These are phyloP conservation scores for Endotricha flammealis DNA, from an alignment of 2,888 invertebrate genomes.

Conservation along the genomic window DNA sequence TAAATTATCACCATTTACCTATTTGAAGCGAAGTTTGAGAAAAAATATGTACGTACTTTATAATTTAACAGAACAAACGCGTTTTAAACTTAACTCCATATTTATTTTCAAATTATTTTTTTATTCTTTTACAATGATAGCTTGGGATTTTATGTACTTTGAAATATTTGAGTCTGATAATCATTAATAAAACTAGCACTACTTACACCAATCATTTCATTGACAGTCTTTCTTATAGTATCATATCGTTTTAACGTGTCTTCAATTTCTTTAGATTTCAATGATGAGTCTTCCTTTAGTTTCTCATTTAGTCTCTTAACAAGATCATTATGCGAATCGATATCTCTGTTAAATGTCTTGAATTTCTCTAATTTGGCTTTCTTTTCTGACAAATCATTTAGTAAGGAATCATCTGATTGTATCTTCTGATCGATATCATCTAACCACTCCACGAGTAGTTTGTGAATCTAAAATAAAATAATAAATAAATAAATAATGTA, in stretches of 20 bases:
- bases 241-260: slow-evolving; percentile 85
- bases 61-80: too few relatives aligned
- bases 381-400: slow-evolving; percentile 94
- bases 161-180: too few relatives aligned
- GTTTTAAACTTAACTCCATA: too few relatives aligned
- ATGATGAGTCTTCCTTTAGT: slow-evolving; percentile 82
- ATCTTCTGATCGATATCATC: slow-evolving; percentile 92
- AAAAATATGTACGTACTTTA: too few relatives aligned
- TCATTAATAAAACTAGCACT: slow-evolving; percentile 9
- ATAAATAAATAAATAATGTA: not conserved
- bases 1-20: too few relatives aligned
- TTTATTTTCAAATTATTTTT: too few relatives aligned
- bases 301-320: slow-evolving; percentile 87
- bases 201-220: slow-evolving; percentile 81
- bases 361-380: slow-evolving; percentile 93
- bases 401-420: slow-evolving; percentile 83
- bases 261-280: slow-evolving; percentile 83
- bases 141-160: too few relatives aligned
- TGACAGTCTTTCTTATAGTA: slow-evolving; percentile 81
- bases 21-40: too few relatives aligned
- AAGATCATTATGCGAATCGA: slow-evolving; percentile 86
- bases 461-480: slow-evolving; percentile 71
- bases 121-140: too few relatives aligned
- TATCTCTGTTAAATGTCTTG: slow-evolving; percentile 88
- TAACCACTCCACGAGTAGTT: slow-evolving; percentile 91